These are phyloP conservation scores for Hydrotaea cyrtoneurina DNA, from an alignment of 2,888 invertebrate species.

Conservation along the genomic window DNA sequence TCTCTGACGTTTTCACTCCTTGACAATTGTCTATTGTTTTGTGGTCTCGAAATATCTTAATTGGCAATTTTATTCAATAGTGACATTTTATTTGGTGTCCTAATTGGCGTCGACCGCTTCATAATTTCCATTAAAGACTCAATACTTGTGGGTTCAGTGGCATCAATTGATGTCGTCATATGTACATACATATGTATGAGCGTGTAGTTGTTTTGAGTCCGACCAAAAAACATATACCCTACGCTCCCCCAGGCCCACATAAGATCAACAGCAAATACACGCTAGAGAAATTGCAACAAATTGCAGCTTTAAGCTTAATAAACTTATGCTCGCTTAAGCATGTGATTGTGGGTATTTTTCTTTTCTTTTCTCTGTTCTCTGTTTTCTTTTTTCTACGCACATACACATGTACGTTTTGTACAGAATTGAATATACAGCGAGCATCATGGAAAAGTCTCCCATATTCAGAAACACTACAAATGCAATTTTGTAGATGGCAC, in stretches of 20 bases:
- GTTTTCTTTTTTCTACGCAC: not conserved
- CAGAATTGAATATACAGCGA: not conserved
- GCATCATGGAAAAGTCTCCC: no score
- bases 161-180: no score
- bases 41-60: not conserved
- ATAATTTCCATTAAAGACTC: no score
- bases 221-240: conserved; percentile 45
- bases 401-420: not conserved
- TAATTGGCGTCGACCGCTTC: no score
- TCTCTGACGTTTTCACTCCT: not conserved
- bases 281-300: conserved; percentile 76
- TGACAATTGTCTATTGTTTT: not conserved
- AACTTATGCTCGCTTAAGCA: conserved; percentile 78
- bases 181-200: no score
- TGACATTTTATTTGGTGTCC: not conserved
- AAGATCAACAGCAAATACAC: conserved; percentile 26
- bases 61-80: not conserved
- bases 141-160: not conserved
- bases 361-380: conserved; percentile 19
- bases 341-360: conserved; percentile 74
- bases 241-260: not conserved
- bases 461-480: no score
- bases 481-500: no score
- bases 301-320: conserved; percentile 71
- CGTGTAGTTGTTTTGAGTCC: not conserved